Conservation (phyloP, 2,797 vertebrate genomes). For the Austrolebias charrua region DNA sequence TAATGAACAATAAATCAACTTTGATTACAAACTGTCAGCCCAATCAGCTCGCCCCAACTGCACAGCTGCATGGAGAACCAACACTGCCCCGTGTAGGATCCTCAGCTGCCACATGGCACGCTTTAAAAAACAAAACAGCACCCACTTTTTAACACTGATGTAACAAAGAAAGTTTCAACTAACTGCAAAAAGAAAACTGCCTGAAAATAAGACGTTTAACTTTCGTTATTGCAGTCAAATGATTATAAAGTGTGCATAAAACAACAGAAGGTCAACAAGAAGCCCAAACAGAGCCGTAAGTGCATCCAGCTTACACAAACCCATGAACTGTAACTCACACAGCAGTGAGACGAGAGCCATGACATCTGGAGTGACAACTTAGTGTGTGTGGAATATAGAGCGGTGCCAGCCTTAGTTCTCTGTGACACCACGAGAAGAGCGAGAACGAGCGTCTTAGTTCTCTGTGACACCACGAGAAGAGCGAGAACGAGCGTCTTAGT, state of each 20-base stretch:
- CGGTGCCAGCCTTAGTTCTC: constrained; percentile 64
- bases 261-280: constrained; percentile 41
- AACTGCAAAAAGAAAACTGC: background rate
- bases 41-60: constrained; percentile 84
- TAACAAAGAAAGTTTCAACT: constrained; percentile 17
- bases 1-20: constrained; percentile 99
- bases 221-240: background rate
- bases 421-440: constrained; percentile 68
- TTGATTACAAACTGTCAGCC: constrained; percentile 99
- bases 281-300: constrained; percentile 43
- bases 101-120: constrained; percentile 34
- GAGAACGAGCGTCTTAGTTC: too few species aligned
- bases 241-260: constrained; percentile 47
- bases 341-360: constrained; percentile 55
- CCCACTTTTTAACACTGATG: constrained; percentile 29
- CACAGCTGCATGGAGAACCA: constrained; percentile 80
- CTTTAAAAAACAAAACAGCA: constrained; percentile 17
- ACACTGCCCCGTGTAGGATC: constrained; percentile 76
- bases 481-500: too few species aligned
- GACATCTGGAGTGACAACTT: constrained; percentile 74
- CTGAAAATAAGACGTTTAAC: too few species aligned
- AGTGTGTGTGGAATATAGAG: constrained; percentile 72
- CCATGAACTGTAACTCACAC: constrained; percentile 35
- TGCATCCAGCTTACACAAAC: constrained; percentile 24
- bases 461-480: too few species aligned